Evolutionary conservation across 2,113 vertebrate genomes (phyloP).

Genomic region (Polypterus bichir): DNA sequence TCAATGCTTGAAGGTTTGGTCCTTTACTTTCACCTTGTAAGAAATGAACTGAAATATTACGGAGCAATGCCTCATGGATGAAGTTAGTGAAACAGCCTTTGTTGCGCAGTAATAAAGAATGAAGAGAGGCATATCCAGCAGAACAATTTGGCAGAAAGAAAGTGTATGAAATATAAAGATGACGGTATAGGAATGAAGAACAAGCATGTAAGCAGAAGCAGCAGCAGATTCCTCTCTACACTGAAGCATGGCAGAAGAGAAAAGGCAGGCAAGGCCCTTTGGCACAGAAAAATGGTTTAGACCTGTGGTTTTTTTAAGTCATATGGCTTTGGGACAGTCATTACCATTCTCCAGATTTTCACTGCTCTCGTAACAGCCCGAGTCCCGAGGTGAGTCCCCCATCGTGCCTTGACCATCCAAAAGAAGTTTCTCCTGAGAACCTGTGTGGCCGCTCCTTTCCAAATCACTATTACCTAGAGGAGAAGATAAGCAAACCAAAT

Average conservation of each 20-base stretch:
- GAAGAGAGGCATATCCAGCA: constrained; percentile 17
- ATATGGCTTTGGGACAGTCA: constrained; percentile 21
- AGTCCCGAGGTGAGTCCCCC: constrained; percentile 84
- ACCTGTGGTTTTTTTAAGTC: not conserved
- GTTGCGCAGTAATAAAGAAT: no score
- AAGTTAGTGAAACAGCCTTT: no score
- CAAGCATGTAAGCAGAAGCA: constrained; percentile 3
- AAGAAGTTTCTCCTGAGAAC: constrained; percentile 90
- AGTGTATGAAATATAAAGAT: constrained; percentile 18
- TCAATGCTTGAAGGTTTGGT: no score
- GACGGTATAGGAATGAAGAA: constrained; percentile 20
- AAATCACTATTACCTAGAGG: constrained; percentile 81
- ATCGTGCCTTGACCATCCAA: constrained; percentile 62
- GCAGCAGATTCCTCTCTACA: constrained; percentile 15
- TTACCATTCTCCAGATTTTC: constrained; percentile 96
- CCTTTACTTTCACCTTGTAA: no score
- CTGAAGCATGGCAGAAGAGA: constrained; percentile 28
- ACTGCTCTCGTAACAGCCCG: constrained; percentile 93
- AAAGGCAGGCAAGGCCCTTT: constrained; percentile 13
- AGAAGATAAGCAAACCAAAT: constrained; percentile 11
- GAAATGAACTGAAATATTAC: no score
- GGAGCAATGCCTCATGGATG: no score
- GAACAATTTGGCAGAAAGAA: constrained; percentile 23
- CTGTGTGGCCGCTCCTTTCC: constrained; percentile 58
- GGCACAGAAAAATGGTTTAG: constrained; percentile 1